Base-by-base conservation (phyloP, 2,113 vertebrate species). In the Pionites leucogaster region DNA sequence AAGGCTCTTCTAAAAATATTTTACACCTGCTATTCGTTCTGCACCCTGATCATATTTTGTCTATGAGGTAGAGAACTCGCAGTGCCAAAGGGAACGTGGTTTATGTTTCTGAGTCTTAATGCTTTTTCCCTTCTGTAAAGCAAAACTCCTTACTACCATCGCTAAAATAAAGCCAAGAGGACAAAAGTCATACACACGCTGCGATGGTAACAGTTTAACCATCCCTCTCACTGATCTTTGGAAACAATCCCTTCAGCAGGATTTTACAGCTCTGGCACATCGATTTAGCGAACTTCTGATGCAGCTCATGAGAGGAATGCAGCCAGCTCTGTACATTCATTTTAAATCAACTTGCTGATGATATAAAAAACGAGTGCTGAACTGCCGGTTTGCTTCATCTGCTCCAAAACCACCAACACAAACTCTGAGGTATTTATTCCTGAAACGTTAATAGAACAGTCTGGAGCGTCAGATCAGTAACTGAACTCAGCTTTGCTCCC, bases 1-100 rank as follows among this genome's bases (percentile, higher is more conserved):
- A 97, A 97, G 94, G 81, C 94, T 98, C 96, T 88, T 97, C 97
- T 97, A 98, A 98, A 98, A 98, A 98, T 98, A 98, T 97, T 96
- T 97, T 92, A 97, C 96, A 97, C 97, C 96, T 97, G 97, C 96
- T 97, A 94, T 94, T 87, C 50, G 41, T 95, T 97, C 79, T 27
- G 7, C 96, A 96, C 96, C 90, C 95, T 86, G 96, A 97, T 97
- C 97, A 96, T 98, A 97, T 95, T 98, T 98, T 97, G 95, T 96
- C 97, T 82, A 79, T 98, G 98, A 98, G 92, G 88, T 95, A 97
- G 93, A 96, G 96, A 78, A 57, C 96, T 90, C 49, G 0, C 16
- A 82, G 90, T 84, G 95, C 95, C 88, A 95, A 96, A 82, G 63
- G 80, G 97, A 96, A 96, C 64, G 88, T 82, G 55, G 77, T 96